A percentile compares a stretch with the other conserved stretches of the same genome.
These are phyloP conservation scores for Copidosoma floridanum DNA, from an alignment of 1,140 invertebrate species.

Conservation along the genomic window DNA sequence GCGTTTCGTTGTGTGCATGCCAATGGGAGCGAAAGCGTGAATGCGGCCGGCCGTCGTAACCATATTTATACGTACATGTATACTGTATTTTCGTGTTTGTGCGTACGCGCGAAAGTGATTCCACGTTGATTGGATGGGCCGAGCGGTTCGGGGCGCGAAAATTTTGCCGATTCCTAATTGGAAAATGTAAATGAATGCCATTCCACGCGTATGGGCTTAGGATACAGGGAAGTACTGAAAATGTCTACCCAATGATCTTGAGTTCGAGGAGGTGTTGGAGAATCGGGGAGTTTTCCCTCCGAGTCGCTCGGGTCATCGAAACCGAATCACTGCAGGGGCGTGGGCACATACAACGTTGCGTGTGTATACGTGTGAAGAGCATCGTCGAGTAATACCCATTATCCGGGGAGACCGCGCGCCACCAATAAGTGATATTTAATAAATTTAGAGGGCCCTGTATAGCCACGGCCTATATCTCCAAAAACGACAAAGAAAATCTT, in stretches of 20 bases:
- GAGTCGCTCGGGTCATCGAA: too few relatives aligned
- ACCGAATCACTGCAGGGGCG: too few relatives aligned
- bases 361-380: neutral
- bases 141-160: too few relatives aligned
- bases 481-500: constrained; percentile 10
- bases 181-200: too few relatives aligned
- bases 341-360: too few relatives aligned
- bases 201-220: too few relatives aligned
- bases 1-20: neutral
- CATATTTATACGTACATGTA: constrained; percentile 2
- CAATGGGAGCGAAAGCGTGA: neutral
- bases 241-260: too few relatives aligned
- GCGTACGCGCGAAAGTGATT: neutral
- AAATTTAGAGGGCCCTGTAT: constrained; percentile 52
- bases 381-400: constrained; percentile 23
- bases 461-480: constrained; percentile 55
- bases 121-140: too few relatives aligned
- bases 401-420: constrained; percentile 51
- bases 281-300: too few relatives aligned
- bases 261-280: too few relatives aligned
- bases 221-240: too few relatives aligned
- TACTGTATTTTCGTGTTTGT: neutral
- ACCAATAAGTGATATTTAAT: constrained; percentile 47
- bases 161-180: too few relatives aligned
- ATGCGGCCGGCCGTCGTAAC: neutral